A percentile compares a stretch with the other conserved stretches of the same genome.
phyloP scores from a whole-genome alignment of 1,140 invertebrate genomes.

The Cardiocondyla obscurior region DNA sequence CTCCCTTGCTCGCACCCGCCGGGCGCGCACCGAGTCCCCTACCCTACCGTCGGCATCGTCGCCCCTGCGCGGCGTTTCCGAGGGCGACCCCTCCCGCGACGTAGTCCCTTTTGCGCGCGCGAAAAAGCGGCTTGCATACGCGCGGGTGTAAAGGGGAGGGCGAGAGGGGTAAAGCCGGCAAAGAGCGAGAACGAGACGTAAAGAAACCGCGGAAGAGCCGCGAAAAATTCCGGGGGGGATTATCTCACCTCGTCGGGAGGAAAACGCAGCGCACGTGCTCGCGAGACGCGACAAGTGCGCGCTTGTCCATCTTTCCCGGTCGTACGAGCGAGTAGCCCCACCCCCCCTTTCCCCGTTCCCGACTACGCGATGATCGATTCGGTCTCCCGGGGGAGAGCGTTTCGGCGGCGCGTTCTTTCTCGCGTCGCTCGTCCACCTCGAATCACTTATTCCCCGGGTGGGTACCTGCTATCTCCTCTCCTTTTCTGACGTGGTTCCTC shows the following conservation, averaged over 20 bases:
- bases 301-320: background rate
- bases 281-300: constrained; percentile 29
- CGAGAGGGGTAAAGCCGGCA: background rate
- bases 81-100: constrained; percentile 66
- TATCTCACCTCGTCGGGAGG: constrained; percentile 10
- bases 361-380: constrained; percentile 49
- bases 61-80: constrained; percentile 47
- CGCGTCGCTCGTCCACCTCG: background rate
- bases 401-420: constrained; percentile 55
- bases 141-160: background rate
- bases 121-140: constrained; percentile 35
- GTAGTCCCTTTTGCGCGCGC: constrained; percentile 58
- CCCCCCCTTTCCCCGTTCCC: constrained; percentile 1
- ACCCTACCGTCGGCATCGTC: background rate
- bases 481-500: background rate
- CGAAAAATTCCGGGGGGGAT: constrained; percentile 45
- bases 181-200: background rate
- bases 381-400: constrained; percentile 37
- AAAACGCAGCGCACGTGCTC: constrained; percentile 63
- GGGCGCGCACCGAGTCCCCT: constrained; percentile 28
- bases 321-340: background rate
- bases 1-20: constrained; percentile 56
- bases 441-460: background rate
- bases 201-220: constrained; percentile 5
- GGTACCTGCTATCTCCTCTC: constrained; percentile 5